Evolutionary conservation across 2,888 invertebrate species (phyloP).

Genomic region (Cantharis nigra): DNA sequence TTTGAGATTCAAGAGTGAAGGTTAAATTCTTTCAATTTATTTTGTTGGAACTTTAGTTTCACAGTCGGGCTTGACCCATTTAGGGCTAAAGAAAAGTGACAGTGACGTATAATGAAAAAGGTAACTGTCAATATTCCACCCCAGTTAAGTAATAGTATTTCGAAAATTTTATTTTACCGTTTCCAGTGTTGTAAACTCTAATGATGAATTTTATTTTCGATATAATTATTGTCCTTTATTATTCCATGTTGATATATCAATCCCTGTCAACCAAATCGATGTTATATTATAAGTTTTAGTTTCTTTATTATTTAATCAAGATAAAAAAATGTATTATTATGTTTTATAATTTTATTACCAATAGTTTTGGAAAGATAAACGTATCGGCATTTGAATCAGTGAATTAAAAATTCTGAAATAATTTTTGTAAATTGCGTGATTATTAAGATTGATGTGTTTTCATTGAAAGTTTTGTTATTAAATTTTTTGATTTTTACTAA

Average conservation of each 20-base stretch:
- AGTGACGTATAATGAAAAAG: conserved; percentile 30
- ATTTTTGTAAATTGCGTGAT: not conserved
- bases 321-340: not conserved
- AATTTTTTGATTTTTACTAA: not conserved
- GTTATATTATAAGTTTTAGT: not conserved
- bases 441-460: not conserved
- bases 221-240: not conserved
- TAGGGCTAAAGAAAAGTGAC: conserved; percentile 27
- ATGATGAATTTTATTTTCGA: not conserved
- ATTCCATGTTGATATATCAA: not conserved
- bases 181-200: not conserved
- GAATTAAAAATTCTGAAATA: not conserved
- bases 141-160: conserved; percentile 28
- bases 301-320: not conserved
- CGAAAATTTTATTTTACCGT: not conserved
- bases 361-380: not conserved
- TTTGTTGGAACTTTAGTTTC: conserved; percentile 21
- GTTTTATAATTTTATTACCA: not conserved
- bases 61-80: conserved; percentile 26
- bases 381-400: not conserved
- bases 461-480: not conserved
- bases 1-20: conserved; percentile 2
- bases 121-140: conserved; percentile 32
- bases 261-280: not conserved
- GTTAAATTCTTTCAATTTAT: conserved; percentile 27